Base-by-base conservation (phyloP, 2,888 invertebrate genomes). In the Lysandra coridon region DNA sequence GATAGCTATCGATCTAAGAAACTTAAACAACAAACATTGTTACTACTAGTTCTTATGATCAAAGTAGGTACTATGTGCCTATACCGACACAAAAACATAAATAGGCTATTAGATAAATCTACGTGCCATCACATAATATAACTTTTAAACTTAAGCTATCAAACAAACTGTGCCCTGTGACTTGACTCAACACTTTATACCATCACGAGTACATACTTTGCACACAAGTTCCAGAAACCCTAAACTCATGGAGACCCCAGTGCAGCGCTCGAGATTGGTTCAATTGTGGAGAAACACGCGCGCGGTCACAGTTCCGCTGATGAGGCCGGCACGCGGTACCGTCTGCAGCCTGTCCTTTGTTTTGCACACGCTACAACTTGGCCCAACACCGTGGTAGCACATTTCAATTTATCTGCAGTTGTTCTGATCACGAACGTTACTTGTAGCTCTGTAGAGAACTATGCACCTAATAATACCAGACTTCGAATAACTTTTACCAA, bases 281-380 rank as follows among this genome's bases (percentile, higher is more conserved):
- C 91, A 92, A 92, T 92, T 90, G 90, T 87, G 84, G 53, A 82
- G 83, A 88, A 91, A 89, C 92, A 92, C 92, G 92, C 86, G 89
- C 87, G 91, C 86, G 91, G 92, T 90, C 84, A 84, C 85, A 40
- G 57, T 44, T 73, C 53, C 30, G 79, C 79, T 78, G 81, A 74
- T 81, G 80, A 76, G 76, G 76, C 53, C 30, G 76, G 23, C 44
- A 44, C n/a, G n/a, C 57, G 33, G 57, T 40, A 64, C 78, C 73
- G 64, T 73, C 44, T 80, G 80, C 76, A 82, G 80, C 80, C 76
- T 57, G 33, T 76, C 76, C 53, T 53, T 76, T 76, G 76, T 76
- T 76, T 76, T 76, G 76, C 76, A 76, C 76, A 76, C 76, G 53
- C 33, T 76, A 30, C 57, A 53, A 57, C 53, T 53, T 76, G 76